Percentiles rank a stretch among this genome's conserved stretches.
Evolutionary conservation across 2,113 vertebrate species (phyloP).

Genomic region (Pterophyllum scalare): DNA sequence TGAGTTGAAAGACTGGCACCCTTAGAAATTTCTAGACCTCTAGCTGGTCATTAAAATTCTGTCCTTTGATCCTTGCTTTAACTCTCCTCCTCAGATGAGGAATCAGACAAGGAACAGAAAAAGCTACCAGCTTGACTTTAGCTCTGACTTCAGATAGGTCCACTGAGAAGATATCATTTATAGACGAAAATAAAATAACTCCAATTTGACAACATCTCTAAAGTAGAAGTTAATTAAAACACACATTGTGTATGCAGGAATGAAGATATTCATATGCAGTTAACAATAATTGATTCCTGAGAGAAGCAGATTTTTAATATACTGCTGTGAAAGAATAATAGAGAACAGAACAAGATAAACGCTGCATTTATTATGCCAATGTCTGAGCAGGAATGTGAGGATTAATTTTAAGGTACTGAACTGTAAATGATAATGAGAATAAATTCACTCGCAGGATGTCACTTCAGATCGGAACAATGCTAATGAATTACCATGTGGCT

Average conservation of each 20-base stretch:
- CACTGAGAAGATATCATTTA: constrained; percentile 33
- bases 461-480: background rate
- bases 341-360: background rate
- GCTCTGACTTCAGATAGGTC: constrained; percentile 47
- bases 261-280: background rate
- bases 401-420: background rate
- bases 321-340: background rate
- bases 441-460: background rate
- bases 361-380: too few species aligned
- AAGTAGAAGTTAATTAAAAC: constrained; percentile 22
- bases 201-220: constrained; percentile 27
- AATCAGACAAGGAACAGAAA: constrained; percentile 61
- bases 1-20: constrained; percentile 49
- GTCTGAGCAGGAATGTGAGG: background rate
- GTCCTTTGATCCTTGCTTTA: constrained; percentile 66
- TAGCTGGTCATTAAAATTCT: constrained; percentile 72
- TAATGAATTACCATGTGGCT: background rate
- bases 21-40: constrained; percentile 47
- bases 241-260: background rate
- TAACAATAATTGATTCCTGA: background rate
- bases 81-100: constrained; percentile 48
- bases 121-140: constrained; percentile 62
- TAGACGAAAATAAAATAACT: constrained; percentile 7
- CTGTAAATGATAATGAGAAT: background rate
- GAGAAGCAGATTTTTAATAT: background rate